Conservation (phyloP, 2,888 invertebrate genomes). For the Drosophila crucigera region DNA sequence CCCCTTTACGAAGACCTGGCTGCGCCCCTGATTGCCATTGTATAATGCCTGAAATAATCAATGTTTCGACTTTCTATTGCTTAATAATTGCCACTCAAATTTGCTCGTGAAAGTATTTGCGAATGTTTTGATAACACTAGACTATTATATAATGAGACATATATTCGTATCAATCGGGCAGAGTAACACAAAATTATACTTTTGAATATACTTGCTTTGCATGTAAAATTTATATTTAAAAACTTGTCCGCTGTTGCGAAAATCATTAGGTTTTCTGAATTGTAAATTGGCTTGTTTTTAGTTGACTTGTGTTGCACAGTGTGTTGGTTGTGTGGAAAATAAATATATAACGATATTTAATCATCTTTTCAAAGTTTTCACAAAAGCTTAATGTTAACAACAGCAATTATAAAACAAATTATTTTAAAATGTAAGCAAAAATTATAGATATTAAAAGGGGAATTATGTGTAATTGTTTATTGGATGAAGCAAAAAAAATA, state of each 20-base stretch:
- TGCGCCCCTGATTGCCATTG: conserved; percentile 18
- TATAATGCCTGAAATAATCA: conserved; percentile 14
- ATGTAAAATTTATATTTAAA: background rate
- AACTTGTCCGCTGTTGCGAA: background rate
- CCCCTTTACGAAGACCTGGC: background rate
- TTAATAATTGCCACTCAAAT: background rate
- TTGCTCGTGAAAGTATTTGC: conserved; percentile 35
- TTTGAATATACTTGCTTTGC: background rate
- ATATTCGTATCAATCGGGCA: background rate
- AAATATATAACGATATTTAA: background rate
- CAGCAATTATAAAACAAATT: background rate
- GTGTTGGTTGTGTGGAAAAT: background rate
- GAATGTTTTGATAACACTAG: background rate
- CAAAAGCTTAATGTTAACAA: background rate
- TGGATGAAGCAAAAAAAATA: background rate
- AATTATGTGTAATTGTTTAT: background rate
- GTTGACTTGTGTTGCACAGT: background rate
- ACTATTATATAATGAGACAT: background rate
- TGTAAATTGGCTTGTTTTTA: background rate
- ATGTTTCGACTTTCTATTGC: conserved; percentile 19
- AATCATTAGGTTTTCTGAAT: background rate
- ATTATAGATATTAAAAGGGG: background rate
- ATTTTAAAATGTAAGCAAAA: background rate
- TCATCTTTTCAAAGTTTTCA: background rate
- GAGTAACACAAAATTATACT: background rate